Percentiles rank a stretch among this genome's conserved stretches.
These are phyloP conservation scores for Lacanobia oleracea DNA, from an alignment of 2,888 invertebrate genomes.

Conservation along the genomic window DNA sequence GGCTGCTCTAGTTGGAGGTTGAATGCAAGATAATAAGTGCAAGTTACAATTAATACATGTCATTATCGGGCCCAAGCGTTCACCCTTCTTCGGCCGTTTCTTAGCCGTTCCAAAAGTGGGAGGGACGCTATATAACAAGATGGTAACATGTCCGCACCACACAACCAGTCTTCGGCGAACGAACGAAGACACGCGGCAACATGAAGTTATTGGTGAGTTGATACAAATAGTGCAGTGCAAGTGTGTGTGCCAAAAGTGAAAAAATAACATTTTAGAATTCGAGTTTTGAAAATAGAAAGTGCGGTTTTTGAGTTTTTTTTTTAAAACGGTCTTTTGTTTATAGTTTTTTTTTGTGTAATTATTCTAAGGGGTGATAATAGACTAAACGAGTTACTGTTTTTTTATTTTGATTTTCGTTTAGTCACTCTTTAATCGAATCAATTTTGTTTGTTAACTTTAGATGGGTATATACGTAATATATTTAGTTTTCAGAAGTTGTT, in stretches of 20 bases:
- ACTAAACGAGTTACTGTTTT: conserved; percentile 11
- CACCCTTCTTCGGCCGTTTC: conserved; percentile 74
- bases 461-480: not conserved
- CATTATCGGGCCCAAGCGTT: conserved; percentile 77
- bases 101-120: conserved; percentile 79
- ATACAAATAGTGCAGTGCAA: conserved; percentile 69
- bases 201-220: conserved; percentile 89
- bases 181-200: conserved; percentile 87
- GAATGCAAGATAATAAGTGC: conserved; percentile 70
- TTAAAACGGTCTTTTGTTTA: conserved; percentile 18
- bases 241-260: conserved; percentile 68
- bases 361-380: conserved; percentile 17
- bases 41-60: conserved; percentile 82
- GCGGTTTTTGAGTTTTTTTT: conserved; percentile 34
- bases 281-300: conserved; percentile 60
- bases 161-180: conserved; percentile 89
- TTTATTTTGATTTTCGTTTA: not conserved
- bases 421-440: not conserved
- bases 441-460: not conserved
- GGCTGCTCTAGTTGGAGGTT: conserved; percentile 60
- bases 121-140: conserved; percentile 86
- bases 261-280: conserved; percentile 52
- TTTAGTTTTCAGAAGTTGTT: not conserved
- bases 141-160: conserved; percentile 74
- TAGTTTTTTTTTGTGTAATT: not conserved